Evolutionary conservation across 2,888 invertebrate genomes (phyloP), one percentile per base, ranked within the genome.

Genomic region (Psylliodes chrysocephalus): DNA sequence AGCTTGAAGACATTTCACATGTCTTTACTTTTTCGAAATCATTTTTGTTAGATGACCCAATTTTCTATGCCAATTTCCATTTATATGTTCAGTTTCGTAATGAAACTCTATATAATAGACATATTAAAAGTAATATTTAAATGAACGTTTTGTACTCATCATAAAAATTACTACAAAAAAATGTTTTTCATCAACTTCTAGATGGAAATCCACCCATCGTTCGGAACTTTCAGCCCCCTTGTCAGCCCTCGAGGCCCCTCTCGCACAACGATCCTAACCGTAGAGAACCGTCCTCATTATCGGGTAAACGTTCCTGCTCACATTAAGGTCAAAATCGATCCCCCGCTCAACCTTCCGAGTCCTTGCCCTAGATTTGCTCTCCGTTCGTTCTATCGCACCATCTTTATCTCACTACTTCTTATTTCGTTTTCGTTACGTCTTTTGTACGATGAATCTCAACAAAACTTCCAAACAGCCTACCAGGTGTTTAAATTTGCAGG

Each of bases 291-390:
- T 46, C 33, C 56, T 47, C 38, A 57, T 57, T 57, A 57, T 57
- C 47, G 38, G 56, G 47, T 47, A 46, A 57, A 47, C 60, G 53
- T 53, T 53, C 46, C 56, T 46, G 44, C 33, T 28, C 18, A 25
- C 56, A 47, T 47, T 57, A 67, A 68, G 68, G 65, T 68, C 66
- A 53, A 62, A 57, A 60, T 66, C 67, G 62, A 66, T 62, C 64
- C 47, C 47, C 42, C 33, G 33, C 28, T 33, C 57, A 66, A 63
- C 68, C 64, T 66, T 64, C 63, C 25, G 55, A 66, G 69, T 68
- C 71, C 71, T 71, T 71, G 73, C 67, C 71, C 70, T 64, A 67
- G 63, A 70, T 70, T 64, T 59, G n/a, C n/a, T 25, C 38, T 55
- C 42, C 44, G 35, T 44, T 63, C 44, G 15, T 42, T 18, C 18